These are phyloP conservation scores for Cygnus buccinator DNA, from an alignment of 2,113 vertebrate species.

Conservation along the genomic window DNA sequence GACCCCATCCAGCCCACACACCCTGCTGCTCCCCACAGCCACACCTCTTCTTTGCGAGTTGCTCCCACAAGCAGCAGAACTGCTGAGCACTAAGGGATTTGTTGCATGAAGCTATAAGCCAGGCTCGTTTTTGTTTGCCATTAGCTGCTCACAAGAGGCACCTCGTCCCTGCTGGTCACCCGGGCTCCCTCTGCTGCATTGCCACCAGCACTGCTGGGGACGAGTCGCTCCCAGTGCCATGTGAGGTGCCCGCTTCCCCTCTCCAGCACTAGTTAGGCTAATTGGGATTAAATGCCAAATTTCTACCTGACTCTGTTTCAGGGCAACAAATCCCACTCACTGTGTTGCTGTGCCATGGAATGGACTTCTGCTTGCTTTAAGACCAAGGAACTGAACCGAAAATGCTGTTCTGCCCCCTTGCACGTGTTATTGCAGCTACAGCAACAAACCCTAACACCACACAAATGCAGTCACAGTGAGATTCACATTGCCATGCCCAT, in stretches of 20 bases:
- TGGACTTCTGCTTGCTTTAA: background rate
- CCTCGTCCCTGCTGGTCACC: accelerated
- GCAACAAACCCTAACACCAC: background rate
- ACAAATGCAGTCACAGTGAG: background rate
- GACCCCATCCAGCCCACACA: background rate
- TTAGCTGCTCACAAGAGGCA: background rate
- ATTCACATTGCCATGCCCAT: background rate
- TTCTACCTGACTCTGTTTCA: background rate
- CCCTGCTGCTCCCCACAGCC: background rate
- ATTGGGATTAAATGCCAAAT: background rate
- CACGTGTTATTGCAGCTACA: accelerated
- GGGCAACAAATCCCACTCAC: background rate
- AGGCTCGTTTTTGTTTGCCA: background rate
- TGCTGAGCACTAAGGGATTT: background rate
- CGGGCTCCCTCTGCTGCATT: background rate
- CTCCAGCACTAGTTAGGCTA: background rate
- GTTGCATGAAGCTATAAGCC: background rate
- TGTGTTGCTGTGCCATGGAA: accelerated
- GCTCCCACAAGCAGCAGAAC: background rate
- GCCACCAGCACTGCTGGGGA: accelerated
- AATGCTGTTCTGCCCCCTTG: accelerated
- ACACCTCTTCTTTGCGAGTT: background rate
- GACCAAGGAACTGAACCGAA: background rate
- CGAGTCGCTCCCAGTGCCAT: background rate
- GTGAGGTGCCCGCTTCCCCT: background rate